Evolutionary conservation across 2,888 invertebrate genomes (phyloP).

Genomic region (Oegoconia quadripuncta): DNA sequence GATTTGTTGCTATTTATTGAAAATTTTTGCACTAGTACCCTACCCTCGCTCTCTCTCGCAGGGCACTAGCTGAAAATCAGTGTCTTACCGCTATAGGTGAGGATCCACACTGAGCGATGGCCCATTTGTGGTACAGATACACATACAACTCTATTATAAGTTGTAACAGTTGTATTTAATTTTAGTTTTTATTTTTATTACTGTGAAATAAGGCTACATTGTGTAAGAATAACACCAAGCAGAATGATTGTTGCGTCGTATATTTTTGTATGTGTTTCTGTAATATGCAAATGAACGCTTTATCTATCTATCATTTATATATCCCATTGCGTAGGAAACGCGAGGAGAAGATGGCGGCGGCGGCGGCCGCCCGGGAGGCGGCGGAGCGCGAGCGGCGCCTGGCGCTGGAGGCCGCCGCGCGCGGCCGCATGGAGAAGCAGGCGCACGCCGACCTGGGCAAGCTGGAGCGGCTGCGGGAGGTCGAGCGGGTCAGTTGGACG

Average conservation of each 20-base stretch:
- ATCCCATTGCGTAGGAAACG: slow-evolving; percentile 45
- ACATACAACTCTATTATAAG: too few relatives aligned
- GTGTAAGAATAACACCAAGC: background rate
- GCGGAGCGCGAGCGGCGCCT: slow-evolving; percentile 48
- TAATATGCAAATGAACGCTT: background rate
- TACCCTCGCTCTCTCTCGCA: too few relatives aligned
- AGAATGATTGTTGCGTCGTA: background rate
- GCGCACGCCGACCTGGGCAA: slow-evolving; percentile 72
- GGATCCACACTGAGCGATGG: too few relatives aligned
- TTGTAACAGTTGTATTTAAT: too few relatives aligned
- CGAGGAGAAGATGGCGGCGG: slow-evolving; percentile 77
- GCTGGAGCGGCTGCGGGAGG: slow-evolving; percentile 66
- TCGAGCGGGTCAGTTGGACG: slow-evolving; percentile 56
- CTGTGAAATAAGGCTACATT: background rate
- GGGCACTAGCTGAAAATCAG: too few relatives aligned
- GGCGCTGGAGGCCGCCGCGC: slow-evolving; percentile 48
- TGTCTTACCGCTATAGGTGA: too few relatives aligned
- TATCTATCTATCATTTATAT: background rate
- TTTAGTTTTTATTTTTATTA: too few relatives aligned
- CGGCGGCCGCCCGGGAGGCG: slow-evolving; percentile 60
- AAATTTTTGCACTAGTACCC: too few relatives aligned
- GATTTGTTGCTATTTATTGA: too few relatives aligned
- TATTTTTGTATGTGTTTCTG: background rate
- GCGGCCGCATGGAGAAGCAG: slow-evolving; percentile 62
- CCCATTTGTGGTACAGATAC: too few relatives aligned